Evolutionary conservation across 92 coral and sea anemone species (phyloP).

Genomic region (Zoanthus sansibaricus): DNA sequence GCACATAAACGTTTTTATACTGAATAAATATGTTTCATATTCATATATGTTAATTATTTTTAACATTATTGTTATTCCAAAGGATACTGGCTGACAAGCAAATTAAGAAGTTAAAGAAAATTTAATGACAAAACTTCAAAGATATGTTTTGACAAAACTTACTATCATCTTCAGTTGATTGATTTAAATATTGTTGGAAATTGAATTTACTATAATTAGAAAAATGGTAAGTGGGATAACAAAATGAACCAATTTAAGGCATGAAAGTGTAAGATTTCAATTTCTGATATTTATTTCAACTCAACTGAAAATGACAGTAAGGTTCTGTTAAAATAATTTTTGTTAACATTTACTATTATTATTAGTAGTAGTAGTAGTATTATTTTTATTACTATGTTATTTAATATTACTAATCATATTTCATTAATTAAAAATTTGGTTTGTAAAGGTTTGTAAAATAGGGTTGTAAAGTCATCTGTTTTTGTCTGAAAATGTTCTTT

Average conservation of each 20-base stretch:
- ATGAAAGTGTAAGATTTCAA: not conserved
- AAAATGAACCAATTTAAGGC: not conserved
- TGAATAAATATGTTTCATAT: not conserved
- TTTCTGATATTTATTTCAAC: not conserved
- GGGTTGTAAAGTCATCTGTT: not conserved
- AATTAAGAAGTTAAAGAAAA: not conserved
- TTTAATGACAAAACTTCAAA: not conserved
- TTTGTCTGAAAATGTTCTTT: not conserved
- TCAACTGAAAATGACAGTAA: not conserved
- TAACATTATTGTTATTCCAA: not conserved
- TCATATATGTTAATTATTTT: too few relatives aligned
- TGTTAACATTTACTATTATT: too few relatives aligned
- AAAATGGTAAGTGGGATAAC: not conserved
- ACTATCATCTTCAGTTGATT: not conserved
- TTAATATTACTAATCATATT: not conserved
- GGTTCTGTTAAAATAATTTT: not conserved
- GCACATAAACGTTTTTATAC: not conserved
- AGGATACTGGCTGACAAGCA: not conserved
- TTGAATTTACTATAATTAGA: not conserved
- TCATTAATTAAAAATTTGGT: not conserved
- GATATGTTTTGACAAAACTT: not conserved
- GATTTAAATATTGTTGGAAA: not conserved
- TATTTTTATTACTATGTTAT: not conserved
- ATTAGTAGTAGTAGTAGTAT: too few relatives aligned
- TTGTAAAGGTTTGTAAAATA: not conserved